Conservation (phyloP, 1,140 invertebrate genomes). For the Hyles euphorbiae region DNA sequence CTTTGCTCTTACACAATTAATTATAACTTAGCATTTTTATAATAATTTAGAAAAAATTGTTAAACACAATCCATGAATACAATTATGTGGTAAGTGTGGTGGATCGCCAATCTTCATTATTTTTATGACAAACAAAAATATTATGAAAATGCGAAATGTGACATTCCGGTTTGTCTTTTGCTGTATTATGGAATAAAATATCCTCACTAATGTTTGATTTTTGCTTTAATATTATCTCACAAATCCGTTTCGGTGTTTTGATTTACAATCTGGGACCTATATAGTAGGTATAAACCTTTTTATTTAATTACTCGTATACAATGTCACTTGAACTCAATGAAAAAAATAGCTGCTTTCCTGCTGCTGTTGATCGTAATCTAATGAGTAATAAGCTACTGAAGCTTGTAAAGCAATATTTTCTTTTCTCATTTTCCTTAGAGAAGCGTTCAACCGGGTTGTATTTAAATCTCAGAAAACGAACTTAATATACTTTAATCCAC, state of each 20-base stretch:
- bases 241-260: not conserved
- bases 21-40: conserved; percentile 75
- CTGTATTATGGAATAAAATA: conserved; percentile 78
- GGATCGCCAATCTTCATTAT: conserved; percentile 62
- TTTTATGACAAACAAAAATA: conserved; percentile 61
- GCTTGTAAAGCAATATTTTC: no score
- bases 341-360: no score
- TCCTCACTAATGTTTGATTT: conserved; percentile 67
- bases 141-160: conserved; percentile 68
- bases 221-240: conserved; percentile 33
- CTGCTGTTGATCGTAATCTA: no score
- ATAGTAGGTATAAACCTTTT: no score
- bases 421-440: no score
- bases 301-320: no score
- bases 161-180: conserved; percentile 77
- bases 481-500: no score
- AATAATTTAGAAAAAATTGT: conserved; percentile 73
- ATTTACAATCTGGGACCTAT: no score
- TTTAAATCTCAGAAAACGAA: no score
- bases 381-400: no score
- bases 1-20: conserved; percentile 71
- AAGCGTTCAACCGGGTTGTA: no score
- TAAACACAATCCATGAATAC: conserved; percentile 61
- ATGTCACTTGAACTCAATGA: no score
- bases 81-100: conserved; percentile 58